These are phyloP conservation scores for Neoseiulus cucumeris DNA, from an alignment of 1,140 invertebrate species.

Conservation along the genomic window DNA sequence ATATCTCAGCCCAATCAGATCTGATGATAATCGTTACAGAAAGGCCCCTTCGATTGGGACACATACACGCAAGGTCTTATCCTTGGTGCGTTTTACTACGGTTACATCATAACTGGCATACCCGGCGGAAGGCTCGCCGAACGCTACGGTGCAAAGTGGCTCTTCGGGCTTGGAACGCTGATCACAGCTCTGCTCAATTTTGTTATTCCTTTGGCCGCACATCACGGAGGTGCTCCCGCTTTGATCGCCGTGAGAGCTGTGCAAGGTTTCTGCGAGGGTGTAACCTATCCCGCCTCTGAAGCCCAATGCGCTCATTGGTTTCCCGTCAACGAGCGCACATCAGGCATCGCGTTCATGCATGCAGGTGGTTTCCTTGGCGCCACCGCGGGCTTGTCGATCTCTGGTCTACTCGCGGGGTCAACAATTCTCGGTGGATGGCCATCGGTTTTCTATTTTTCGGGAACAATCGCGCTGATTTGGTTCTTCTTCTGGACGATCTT, in stretches of 20 bases:
- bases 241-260: background rate
- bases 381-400: conserved; percentile 15
- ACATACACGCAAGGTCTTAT: conserved; percentile 54
- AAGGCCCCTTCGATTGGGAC: conserved; percentile 53
- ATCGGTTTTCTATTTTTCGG: conserved; percentile 18
- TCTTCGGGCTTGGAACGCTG: conserved; percentile 58
- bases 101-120: conserved; percentile 57
- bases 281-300: conserved; percentile 6
- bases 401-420: conserved; percentile 15
- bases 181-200: conserved; percentile 59
- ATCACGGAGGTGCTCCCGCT: background rate
- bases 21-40: too few species aligned
- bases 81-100: conserved; percentile 65
- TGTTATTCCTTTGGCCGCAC: conserved; percentile 43
- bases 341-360: background rate
- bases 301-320: conserved; percentile 9
- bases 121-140: conserved; percentile 57
- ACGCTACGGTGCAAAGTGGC: conserved; percentile 55
- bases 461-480: conserved; percentile 22
- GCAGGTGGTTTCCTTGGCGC: conserved; percentile 13
- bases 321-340: background rate
- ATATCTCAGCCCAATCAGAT: too few species aligned
- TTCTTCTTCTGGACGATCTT: conserved; percentile 26
- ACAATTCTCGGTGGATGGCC: conserved; percentile 19
- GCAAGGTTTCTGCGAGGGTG: conserved; percentile 2